These are phyloP conservation scores for Dasysyrphus tricinctus DNA, from an alignment of 2,888 invertebrate genomes.

Conservation along the genomic window DNA sequence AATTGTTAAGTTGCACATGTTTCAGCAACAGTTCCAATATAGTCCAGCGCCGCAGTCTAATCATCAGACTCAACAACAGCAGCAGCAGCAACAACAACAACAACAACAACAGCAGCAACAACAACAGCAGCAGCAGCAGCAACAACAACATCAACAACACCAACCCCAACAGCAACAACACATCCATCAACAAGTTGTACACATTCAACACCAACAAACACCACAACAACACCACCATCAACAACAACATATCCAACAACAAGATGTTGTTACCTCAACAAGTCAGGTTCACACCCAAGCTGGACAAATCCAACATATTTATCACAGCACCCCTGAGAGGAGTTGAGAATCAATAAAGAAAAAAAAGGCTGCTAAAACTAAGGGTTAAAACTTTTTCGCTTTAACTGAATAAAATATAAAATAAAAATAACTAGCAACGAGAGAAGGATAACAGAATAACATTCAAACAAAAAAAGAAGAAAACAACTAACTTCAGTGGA, in stretches of 20 bases:
- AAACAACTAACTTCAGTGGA: conserved; percentile 69
- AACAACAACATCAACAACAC: conserved; percentile 74
- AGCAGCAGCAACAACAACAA: conserved; percentile 81
- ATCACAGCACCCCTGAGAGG: conserved; percentile 83
- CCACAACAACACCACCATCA: conserved; percentile 80
- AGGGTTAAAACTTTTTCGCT: conserved; percentile 79
- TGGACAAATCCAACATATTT: conserved; percentile 82
- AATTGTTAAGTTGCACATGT: conserved; percentile 83
- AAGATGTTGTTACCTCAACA: conserved; percentile 83
- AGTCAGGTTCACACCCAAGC: conserved; percentile 80
- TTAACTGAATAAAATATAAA: conserved; percentile 35
- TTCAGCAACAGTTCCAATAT: conserved; percentile 84
- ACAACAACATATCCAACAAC: conserved; percentile 80
- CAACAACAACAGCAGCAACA: conserved; percentile 78
- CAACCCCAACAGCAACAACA: conserved; percentile 81
- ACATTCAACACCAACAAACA: conserved; percentile 80
- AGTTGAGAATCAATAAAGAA: conserved; percentile 83
- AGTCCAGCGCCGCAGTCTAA: conserved; percentile 79
- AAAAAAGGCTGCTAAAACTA: conserved; percentile 81
- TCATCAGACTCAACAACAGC: conserved; percentile 79
- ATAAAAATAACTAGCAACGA: conserved; percentile 41
- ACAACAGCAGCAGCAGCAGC: conserved; percentile 76
- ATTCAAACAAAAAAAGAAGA: conserved; percentile 23
- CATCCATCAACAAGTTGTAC: conserved; percentile 82
- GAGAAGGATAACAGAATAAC: conserved; percentile 31